These are phyloP conservation scores for Chloropsis hardwickii DNA, from an alignment of 2,113 vertebrate genomes.

Conservation along the genomic window DNA sequence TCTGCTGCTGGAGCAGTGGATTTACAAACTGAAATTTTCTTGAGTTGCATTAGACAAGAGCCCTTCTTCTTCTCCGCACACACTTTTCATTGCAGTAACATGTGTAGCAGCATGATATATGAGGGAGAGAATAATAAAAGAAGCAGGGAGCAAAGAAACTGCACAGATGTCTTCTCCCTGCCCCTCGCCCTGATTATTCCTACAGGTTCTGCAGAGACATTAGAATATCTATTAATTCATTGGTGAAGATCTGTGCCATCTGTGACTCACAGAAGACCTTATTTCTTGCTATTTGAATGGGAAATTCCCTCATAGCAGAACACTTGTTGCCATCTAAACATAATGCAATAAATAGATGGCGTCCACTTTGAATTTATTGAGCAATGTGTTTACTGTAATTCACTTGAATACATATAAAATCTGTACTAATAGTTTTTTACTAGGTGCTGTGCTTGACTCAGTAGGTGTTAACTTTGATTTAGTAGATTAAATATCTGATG, in stretches of 20 bases:
- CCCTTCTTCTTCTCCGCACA: background rate
- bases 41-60: background rate
- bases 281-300: background rate
- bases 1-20: background rate
- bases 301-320: background rate
- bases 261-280: background rate
- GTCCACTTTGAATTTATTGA: background rate
- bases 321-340: background rate
- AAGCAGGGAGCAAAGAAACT: background rate
- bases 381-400: background rate
- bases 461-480: slow-evolving; percentile 9
- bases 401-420: background rate
- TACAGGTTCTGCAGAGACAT: background rate
- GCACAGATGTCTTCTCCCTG: background rate
- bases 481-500: slow-evolving; percentile 44
- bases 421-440: background rate
- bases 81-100: background rate
- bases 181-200: background rate
- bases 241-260: background rate
- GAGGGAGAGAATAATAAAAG: background rate
- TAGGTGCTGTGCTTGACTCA: background rate
- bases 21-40: slow-evolving; percentile 13
- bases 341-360: background rate
- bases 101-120: background rate
- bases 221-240: background rate